These are phyloP conservation scores for Chrysotoxum bicinctum DNA, from an alignment of 2,888 invertebrate species.

Conservation along the genomic window DNA sequence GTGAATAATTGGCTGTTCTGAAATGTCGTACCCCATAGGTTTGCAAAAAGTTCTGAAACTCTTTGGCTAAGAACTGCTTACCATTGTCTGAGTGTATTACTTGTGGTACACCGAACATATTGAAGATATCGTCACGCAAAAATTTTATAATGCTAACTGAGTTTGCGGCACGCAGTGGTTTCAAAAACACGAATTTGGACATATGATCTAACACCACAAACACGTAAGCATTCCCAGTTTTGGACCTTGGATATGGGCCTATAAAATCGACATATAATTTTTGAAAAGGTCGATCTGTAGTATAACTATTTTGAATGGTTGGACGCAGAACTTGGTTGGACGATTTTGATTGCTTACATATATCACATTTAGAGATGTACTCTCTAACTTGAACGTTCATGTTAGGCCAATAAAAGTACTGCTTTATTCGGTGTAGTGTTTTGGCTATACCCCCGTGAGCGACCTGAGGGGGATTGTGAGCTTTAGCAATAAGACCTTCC, in stretches of 20 bases:
- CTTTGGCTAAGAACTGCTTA: slow-evolving; percentile 68
- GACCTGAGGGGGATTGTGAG: slow-evolving; percentile 20
- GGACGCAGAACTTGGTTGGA: background rate
- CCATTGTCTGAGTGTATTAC: slow-evolving; percentile 74
- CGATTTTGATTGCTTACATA: slow-evolving; percentile 3
- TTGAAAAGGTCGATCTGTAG: background rate
- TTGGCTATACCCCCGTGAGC: slow-evolving; percentile 38
- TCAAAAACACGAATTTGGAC: too few relatives aligned
- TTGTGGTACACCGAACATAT: background rate
- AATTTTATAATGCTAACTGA: background rate
- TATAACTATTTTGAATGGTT: background rate
- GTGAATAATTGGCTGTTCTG: background rate
- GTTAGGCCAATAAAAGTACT: slow-evolving; percentile 58
- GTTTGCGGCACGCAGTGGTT: background rate
- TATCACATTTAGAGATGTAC: background rate
- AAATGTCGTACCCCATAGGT: background rate
- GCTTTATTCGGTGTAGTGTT: slow-evolving; percentile 18
- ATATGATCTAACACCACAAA: background rate
- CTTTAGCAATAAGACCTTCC: background rate
- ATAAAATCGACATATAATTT: background rate
- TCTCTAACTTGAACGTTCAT: slow-evolving; percentile 7
- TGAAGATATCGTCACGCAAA: background rate
- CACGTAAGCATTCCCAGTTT: background rate
- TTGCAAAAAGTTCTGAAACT: slow-evolving; percentile 52
- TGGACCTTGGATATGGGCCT: background rate